Percentiles rank a stretch among this genome's conserved stretches.
phyloP scores from a whole-genome alignment of 2,888 invertebrate genomes.

The Dynastes tityus region DNA sequence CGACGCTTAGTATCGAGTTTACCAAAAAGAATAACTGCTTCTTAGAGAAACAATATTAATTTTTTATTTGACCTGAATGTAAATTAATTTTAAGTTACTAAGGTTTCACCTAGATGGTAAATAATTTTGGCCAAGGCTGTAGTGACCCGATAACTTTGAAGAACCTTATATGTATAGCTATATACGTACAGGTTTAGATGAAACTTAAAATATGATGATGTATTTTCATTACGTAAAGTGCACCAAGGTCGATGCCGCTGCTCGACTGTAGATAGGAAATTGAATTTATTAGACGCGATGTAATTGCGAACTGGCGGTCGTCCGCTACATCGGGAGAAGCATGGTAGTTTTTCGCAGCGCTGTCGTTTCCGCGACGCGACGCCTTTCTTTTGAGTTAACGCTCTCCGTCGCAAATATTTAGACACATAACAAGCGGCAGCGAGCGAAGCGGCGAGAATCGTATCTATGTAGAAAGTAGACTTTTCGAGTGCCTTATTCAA shows the following conservation, averaged over 20 bases:
- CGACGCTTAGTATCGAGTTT: too few relatives aligned
- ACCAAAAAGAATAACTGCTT: too few relatives aligned
- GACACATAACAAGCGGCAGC: background rate
- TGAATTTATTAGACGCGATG: conserved; percentile 3
- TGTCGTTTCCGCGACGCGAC: background rate
- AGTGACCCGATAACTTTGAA: too few relatives aligned
- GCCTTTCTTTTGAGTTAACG: background rate
- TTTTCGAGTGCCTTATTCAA: background rate
- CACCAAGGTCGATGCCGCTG: conserved; percentile 2
- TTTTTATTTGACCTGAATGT: too few relatives aligned
- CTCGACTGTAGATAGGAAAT: background rate
- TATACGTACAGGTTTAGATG: background rate
- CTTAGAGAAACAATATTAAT: too few relatives aligned
- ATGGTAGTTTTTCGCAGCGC: background rate
- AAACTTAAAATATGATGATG: background rate
- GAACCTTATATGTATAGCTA: too few relatives aligned
- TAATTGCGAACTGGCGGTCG: background rate
- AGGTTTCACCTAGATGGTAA: too few relatives aligned
- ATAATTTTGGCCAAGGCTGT: too few relatives aligned
- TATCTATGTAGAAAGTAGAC: background rate
- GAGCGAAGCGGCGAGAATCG: background rate
- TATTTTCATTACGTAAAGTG: conserved; percentile 21
- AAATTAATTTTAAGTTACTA: too few relatives aligned
- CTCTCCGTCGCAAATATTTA: conserved; percentile 6
- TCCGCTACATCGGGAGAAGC: background rate